These are phyloP conservation scores for Lucifuga dentata DNA, from an alignment of 2,113 vertebrate species.

Conservation along the genomic window DNA sequence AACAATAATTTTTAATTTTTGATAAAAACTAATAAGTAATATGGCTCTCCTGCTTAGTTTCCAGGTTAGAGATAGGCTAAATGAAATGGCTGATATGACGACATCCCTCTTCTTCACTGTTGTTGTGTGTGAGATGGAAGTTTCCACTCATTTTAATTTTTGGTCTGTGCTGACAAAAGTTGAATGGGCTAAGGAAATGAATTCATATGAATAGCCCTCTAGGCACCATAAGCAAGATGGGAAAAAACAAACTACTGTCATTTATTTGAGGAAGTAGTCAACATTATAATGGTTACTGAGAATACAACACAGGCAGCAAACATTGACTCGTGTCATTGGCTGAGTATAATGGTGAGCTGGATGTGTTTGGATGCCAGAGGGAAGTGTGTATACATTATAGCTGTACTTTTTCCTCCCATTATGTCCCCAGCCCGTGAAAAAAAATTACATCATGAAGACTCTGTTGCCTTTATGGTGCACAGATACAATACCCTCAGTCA, in stretches of 20 bases:
- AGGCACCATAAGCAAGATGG: slow-evolving; percentile 36
- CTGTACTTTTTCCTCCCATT: slow-evolving; percentile 9
- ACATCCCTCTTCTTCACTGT: slow-evolving; percentile 10
- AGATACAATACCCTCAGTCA: slow-evolving; percentile 5
- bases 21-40: neutral
- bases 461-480: slow-evolving; percentile 13
- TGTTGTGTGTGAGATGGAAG: neutral
- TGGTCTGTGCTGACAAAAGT: neutral
- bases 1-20: slow-evolving; percentile 4
- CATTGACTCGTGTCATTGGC: neutral
- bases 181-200: slow-evolving; percentile 16
- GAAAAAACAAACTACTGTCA: slow-evolving; percentile 31
- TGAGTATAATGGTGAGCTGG: neutral
- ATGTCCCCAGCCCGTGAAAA: slow-evolving; percentile 21
- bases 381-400: slow-evolving; percentile 16
- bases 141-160: slow-evolving; percentile 4
- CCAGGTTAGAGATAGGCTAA: slow-evolving; percentile 12
- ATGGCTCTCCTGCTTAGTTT: neutral
- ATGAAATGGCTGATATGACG: slow-evolving; percentile 9
- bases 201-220: slow-evolving; percentile 13
- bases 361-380: slow-evolving; percentile 25
- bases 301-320: neutral
- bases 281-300: slow-evolving; percentile 10
- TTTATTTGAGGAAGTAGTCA: slow-evolving; percentile 35
- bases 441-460: slow-evolving; percentile 3